These are phyloP conservation scores for Apogon hyalosoma DNA, from an alignment of 2,797 vertebrate species.

Conservation along the genomic window DNA sequence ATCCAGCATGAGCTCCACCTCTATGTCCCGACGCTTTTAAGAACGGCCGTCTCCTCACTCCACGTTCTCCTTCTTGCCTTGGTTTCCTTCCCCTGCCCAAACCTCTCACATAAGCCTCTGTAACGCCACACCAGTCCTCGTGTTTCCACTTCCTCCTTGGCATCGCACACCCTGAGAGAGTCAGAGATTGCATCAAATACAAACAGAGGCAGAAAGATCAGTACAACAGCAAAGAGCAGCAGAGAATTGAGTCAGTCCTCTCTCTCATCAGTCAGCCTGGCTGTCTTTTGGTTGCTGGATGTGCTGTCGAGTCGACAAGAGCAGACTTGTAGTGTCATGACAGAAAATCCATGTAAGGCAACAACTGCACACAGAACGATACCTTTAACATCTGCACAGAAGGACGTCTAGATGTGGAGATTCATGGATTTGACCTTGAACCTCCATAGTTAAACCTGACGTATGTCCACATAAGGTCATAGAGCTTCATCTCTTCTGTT, in stretches of 20 bases:
- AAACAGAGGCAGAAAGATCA: constrained; percentile 47
- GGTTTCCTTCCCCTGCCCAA: not conserved
- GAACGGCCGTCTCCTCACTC: not conserved
- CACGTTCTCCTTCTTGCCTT: constrained; percentile 11
- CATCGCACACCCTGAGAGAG: constrained; percentile 24
- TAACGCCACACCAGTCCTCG: not conserved
- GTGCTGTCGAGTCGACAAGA: constrained; percentile 62
- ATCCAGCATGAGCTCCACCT: not conserved
- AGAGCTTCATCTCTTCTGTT: constrained; percentile 18
- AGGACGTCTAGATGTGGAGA: not conserved
- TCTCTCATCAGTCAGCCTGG: constrained; percentile 67
- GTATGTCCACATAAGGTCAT: not conserved
- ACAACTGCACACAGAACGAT: constrained; percentile 42
- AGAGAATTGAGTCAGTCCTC: constrained; percentile 58
- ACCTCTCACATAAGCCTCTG: constrained; percentile 5
- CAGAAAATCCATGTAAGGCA: constrained; percentile 53
- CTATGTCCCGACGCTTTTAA: not conserved
- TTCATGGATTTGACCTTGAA: constrained; percentile 2
- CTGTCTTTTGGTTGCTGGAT: constrained; percentile 65
- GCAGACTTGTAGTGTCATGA: constrained; percentile 63
- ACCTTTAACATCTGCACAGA: constrained; percentile 12
- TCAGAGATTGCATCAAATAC: constrained; percentile 30
- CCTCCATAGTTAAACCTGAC: constrained; percentile 1
- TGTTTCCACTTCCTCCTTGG: constrained; percentile 6
- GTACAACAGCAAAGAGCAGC: constrained; percentile 35